Base-by-base conservation (phyloP, 1,140 invertebrate genomes). In the Doryteuthis pealeii region DNA sequence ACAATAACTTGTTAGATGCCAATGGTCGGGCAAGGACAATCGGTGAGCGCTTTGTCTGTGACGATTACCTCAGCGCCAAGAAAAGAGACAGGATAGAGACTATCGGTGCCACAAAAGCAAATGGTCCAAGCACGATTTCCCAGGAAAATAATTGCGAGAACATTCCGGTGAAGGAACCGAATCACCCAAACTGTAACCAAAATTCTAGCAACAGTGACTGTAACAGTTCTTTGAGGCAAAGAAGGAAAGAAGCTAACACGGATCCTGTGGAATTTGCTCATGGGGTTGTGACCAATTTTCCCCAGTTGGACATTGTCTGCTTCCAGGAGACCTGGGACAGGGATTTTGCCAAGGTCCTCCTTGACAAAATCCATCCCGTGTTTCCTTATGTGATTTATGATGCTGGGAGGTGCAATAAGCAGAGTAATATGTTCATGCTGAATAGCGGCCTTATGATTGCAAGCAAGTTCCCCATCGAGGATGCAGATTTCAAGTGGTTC, bases 371-470 rank as follows among this genome's bases (percentile, higher is more conserved):
- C n/a, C 83, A 84, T 66, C 80, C 83, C 70, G 71, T 82, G 1
- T 85, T 79, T 75, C 84, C 84, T 22, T 84, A 81, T 74, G 80
- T 85, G 49, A 49, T 85, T 15, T 81, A 82, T 77, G 84, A 85
- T 75, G 82, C 80, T 14, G 83, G 81, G 12, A 75, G 75, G 22
- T 73, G 72, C 65, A 75, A 73, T 62, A 49, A 74, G 1, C 76
- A 31, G n/a, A 77, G 67, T 33, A 83, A 85, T 72, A 70, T 68
- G 28, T 84, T 77, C 73, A 58, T 79, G 14, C 69, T 83, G 1
- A 87, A 86, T 79, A 88, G 87, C 76, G 88, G 88, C 3, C 79
- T 88, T 30, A 82, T 88, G 77, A 77, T 89, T 76, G 86, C 85
- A 2, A 87, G 87, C 74, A 81, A 81, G 73, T 86, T 85, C 77